Evolutionary conservation across 2,888 invertebrate species (phyloP), one percentile per base, ranked within the genome.

Genomic region (Trissolcus japonicus): DNA sequence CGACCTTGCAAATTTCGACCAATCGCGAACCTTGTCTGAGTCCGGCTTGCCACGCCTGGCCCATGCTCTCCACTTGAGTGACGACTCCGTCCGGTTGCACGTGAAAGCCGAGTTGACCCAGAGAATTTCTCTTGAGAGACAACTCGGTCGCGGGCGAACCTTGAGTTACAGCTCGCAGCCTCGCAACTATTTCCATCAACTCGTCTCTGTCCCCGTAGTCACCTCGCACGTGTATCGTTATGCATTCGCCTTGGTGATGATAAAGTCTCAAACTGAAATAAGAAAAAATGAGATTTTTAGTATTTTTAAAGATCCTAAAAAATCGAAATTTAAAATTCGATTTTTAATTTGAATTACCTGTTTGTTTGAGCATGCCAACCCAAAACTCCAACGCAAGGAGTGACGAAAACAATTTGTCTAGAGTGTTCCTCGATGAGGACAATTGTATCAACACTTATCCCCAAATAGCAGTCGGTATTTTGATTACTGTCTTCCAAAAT

Each of bases 21-120:
- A 98, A 91, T 14, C 98, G 92, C 60, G 95, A 95, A 73, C 97
- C 97, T 87, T 96, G 96, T 55, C 95, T 90, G 55, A 98, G 91
- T n/a, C 98, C 98, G 1, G 96, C 95, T 71, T 94, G 92, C 90
- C 93, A 94, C 35, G 95, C 94, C 41, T 91, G 90, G 25, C 93
- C 93, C 87, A 92, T 90, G 82, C 91, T 91, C 87, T 97, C 97
- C n/a, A 98, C 97, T 84, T 97, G 95, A 2, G 97, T 97, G 35
- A 98, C 96, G 21, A 98, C 93, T 2, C 98, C 98, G 89, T 97
- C 97, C 14, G 95, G 95, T 85, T 97, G 96, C 43, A 97, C 96
- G 89, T 95, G 95, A 89, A 95, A 95, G 13, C 96, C 97, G 56
- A 98, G 92, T 86, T 97, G 97, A 13, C 95, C 94, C 82, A 95